These are phyloP conservation scores for Glyphotaelius pellucidus DNA, from an alignment of 2,888 invertebrate genomes.

Conservation along the genomic window DNA sequence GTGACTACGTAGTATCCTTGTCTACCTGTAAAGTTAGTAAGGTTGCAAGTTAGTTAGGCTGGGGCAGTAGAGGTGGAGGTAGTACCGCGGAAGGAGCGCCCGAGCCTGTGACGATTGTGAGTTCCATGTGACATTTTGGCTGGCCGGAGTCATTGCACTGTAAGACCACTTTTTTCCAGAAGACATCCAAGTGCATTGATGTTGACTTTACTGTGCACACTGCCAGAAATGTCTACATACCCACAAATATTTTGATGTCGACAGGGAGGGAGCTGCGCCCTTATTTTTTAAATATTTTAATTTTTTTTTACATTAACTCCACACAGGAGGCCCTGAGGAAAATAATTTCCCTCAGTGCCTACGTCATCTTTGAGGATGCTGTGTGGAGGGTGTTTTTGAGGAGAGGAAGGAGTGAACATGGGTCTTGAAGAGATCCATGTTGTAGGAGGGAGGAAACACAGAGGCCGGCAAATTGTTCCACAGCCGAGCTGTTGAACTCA, in stretches of 20 bases:
- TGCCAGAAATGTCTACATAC: slow-evolving; percentile 42
- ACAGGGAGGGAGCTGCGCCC: neutral
- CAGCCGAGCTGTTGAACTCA: too few relatives aligned
- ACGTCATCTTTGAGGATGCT: too few relatives aligned
- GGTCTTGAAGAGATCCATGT: too few relatives aligned
- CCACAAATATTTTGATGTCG: slow-evolving; percentile 36
- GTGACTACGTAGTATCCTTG: too few relatives aligned
- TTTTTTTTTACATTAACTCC: too few relatives aligned
- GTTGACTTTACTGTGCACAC: slow-evolving; percentile 30
- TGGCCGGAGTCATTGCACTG: slow-evolving; percentile 59
- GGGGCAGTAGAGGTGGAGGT: neutral
- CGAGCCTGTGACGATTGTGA: neutral
- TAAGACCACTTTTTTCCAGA: slow-evolving; percentile 55
- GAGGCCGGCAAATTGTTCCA: too few relatives aligned
- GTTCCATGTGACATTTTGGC: slow-evolving; percentile 46
- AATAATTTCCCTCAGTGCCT: too few relatives aligned
- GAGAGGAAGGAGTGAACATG: too few relatives aligned
- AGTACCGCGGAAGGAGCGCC: slow-evolving; percentile 57
- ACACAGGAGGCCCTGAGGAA: too few relatives aligned
- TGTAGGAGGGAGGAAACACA: too few relatives aligned
- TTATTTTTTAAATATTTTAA: neutral
- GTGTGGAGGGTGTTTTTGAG: too few relatives aligned
- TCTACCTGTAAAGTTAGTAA: too few relatives aligned
- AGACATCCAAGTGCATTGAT: slow-evolving; percentile 46
- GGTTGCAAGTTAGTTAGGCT: neutral